A percentile compares a stretch with the other conserved stretches of the same genome.
phyloP scores from a whole-genome alignment of 1,140 invertebrate species.

The Anagrus nilaparvatae region DNA sequence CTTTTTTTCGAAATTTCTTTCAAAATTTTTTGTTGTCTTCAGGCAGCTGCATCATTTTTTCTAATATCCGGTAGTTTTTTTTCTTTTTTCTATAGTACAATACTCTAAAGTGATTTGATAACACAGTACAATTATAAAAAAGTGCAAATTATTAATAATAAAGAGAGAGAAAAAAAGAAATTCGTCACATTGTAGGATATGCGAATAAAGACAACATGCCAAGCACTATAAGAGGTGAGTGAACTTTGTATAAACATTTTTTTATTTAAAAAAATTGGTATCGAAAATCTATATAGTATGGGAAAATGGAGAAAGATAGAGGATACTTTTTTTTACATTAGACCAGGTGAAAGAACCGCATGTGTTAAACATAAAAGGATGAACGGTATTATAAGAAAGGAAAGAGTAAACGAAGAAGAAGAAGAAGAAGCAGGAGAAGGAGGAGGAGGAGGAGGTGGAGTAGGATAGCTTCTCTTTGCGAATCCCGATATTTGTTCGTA shows the following conservation, averaged over 20 bases:
- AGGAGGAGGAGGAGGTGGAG: background rate
- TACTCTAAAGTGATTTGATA: too few relatives aligned
- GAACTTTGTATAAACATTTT: conserved; percentile 1
- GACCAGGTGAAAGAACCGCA: background rate
- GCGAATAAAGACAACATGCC: conserved; percentile 40
- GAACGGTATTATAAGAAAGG: background rate
- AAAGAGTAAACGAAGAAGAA: background rate
- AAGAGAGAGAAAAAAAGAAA: background rate
- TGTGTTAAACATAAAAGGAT: background rate
- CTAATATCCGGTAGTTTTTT: background rate
- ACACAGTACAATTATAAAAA: too few relatives aligned
- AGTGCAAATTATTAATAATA: background rate
- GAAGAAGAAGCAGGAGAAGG: background rate
- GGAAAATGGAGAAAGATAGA: background rate
- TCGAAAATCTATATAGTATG: background rate
- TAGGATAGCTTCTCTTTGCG: background rate
- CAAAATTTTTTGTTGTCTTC: too few relatives aligned
- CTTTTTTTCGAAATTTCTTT: background rate
- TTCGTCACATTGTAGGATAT: conserved; percentile 36
- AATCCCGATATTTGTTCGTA: conserved; percentile 4
- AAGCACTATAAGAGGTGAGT: conserved; percentile 46
- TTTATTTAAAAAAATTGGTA: background rate
- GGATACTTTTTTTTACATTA: background rate
- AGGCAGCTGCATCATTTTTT: background rate
- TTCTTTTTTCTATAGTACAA: background rate